A percentile compares a stretch with the other conserved stretches of the same genome.
These are phyloP conservation scores for Diachasma alloeum DNA, from an alignment of 1,140 invertebrate genomes.

Conservation along the genomic window DNA sequence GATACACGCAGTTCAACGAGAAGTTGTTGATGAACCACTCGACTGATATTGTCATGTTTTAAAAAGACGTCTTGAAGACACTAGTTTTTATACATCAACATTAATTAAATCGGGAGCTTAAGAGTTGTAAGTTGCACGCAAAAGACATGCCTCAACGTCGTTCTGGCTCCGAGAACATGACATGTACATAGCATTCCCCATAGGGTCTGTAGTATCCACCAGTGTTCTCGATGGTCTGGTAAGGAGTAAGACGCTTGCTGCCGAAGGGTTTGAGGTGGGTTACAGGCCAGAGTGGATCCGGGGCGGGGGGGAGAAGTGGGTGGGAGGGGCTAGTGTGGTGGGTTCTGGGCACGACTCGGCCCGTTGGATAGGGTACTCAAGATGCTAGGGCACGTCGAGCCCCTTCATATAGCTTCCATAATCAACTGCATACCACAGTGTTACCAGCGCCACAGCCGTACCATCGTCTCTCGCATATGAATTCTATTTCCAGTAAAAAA, in stretches of 20 bases:
- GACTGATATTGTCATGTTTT: not conserved
- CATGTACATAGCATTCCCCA: not conserved
- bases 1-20: not conserved
- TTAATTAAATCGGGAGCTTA: no score
- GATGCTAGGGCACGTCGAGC: slow-evolving; percentile 55
- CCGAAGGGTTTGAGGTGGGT: not conserved
- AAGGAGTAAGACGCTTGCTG: not conserved
- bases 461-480: slow-evolving; percentile 49
- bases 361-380: slow-evolving; percentile 50
- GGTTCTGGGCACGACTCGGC: slow-evolving; percentile 28
- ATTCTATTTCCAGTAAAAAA: slow-evolving; percentile 26
- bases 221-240: not conserved
- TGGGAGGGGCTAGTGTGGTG: slow-evolving; percentile 24
- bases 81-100: no score
- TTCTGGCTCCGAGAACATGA: not conserved
- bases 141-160: no score
- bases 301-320: slow-evolving; percentile 16
- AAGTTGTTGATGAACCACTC: not conserved
- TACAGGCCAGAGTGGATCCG: slow-evolving; percentile 17
- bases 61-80: no score
- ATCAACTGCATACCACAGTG: slow-evolving; percentile 57
- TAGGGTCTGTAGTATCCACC: not conserved
- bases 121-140: no score
- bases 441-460: slow-evolving; percentile 48
- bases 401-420: slow-evolving; percentile 57